phyloP scores from a whole-genome alignment of 2,888 invertebrate genomes.

The Graphium colonna region DNA sequence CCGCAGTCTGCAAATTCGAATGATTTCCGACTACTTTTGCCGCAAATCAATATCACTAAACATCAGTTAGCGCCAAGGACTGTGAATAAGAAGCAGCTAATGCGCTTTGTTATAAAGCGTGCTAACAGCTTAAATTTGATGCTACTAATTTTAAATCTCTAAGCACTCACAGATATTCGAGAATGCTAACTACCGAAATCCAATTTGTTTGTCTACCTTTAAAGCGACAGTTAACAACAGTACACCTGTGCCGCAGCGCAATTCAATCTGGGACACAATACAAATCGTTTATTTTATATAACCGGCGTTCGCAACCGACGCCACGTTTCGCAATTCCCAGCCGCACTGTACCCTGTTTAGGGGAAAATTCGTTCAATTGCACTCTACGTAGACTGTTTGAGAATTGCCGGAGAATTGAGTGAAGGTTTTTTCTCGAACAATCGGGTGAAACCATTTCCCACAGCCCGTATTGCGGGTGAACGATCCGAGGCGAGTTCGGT shows the following conservation, averaged over 20 bases:
- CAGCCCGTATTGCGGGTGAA: background rate
- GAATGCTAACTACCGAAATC: background rate
- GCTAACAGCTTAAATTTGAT: too few relatives aligned
- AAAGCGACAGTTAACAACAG: slow-evolving; percentile 31
- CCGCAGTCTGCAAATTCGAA: too few relatives aligned
- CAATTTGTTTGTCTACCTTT: slow-evolving; percentile 9
- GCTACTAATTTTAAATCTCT: too few relatives aligned
- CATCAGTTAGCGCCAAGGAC: too few relatives aligned
- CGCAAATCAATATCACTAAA: too few relatives aligned
- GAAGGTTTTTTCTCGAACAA: slow-evolving; percentile 6
- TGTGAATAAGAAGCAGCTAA: too few relatives aligned
- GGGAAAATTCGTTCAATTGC: slow-evolving; percentile 23
- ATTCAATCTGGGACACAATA: slow-evolving; percentile 45
- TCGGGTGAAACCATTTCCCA: slow-evolving; percentile 12
- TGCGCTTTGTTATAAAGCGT: too few relatives aligned
- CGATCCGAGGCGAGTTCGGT: background rate
- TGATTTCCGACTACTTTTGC: too few relatives aligned
- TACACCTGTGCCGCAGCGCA: slow-evolving; percentile 39
- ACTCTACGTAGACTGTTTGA: slow-evolving; percentile 21
- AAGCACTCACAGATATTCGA: background rate
- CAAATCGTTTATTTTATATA: slow-evolving; percentile 68
- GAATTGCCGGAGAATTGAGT: too few relatives aligned
- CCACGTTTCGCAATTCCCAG: slow-evolving; percentile 55
- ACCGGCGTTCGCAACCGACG: slow-evolving; percentile 55
- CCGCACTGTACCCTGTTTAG: slow-evolving; percentile 34